Base-by-base conservation (phyloP, 2,113 vertebrate species). In the Colossoma macropomum region DNA sequence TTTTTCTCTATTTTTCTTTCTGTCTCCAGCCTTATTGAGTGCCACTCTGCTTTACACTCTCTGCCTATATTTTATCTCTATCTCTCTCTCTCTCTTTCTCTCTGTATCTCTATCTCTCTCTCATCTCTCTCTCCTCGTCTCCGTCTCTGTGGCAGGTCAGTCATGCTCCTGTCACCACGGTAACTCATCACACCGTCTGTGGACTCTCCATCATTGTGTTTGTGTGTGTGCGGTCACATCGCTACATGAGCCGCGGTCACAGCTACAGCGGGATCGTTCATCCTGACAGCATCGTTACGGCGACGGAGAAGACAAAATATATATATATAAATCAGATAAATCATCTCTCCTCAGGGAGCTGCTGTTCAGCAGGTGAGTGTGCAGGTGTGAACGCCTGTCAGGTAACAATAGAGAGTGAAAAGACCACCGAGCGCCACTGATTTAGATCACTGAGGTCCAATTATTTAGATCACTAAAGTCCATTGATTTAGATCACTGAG, bases 91-190 rank as follows among this genome's bases (percentile, higher is more conserved):
- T 56, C 19, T 56, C 54, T 56, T 16, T 56, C 19, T 56, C 19
- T 56, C 54, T 56, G 1, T 56, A 1, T 56, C 54, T 23, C 71
- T 45, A 21, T 45, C 38, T 52, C 71, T 27, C 13, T 50, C 41
- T 15, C 12, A 23, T 52, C 15, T 16, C 70, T 50, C 71, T 28
- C 13, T 9, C 41, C 12, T 27, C 13, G n/a, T 17, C 65, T 34
- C 19, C 17, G 23, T 41, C 21, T 32, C 32, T 34, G 30, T 38
- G 65, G 30, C 65, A 68, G 30, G 30, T 41, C 9, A 23, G 21
- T 70, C 66, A 41, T 41, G 66, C 32, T 70, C 66, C 66, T 70
- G 32, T 70, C 66, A 41, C 34, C 66, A 41, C 32, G 21, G 66
- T 70, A 70, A 70, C 32, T 70, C 56, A 60, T 70, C 66, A 41